These are phyloP conservation scores for Schizopygopsis malacanthus DNA, from an alignment of 2,797 vertebrate genomes.

Conservation along the genomic window DNA sequence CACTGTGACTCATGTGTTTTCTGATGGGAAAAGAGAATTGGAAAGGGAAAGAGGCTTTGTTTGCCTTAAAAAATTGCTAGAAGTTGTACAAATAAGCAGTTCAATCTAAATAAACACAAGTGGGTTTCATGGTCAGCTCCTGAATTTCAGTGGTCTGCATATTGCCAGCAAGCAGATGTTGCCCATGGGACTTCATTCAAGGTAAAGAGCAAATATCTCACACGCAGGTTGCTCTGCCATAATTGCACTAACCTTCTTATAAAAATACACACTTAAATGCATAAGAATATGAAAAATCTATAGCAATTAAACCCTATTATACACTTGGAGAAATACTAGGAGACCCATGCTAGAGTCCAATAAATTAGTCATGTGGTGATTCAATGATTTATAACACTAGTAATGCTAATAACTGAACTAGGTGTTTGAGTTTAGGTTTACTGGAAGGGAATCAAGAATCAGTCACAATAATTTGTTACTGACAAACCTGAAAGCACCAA, in stretches of 20 bases:
- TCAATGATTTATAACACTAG: constrained; percentile 29
- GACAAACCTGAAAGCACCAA: background rate
- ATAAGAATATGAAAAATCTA: constrained; percentile 19
- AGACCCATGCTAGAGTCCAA: constrained; percentile 51
- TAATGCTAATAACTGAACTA: background rate
- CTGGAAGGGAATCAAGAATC: background rate
- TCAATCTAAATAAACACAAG: constrained; percentile 55
- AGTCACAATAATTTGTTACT: background rate
- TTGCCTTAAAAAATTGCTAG: constrained; percentile 7
- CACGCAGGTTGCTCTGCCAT: constrained; percentile 31
- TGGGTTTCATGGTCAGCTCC: constrained; percentile 29
- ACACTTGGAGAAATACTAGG: constrained; percentile 65
- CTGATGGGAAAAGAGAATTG: constrained; percentile 59
- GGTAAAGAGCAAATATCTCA: constrained; percentile 29
- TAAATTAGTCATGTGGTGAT: constrained; percentile 4
- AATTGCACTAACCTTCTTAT: constrained; percentile 45
- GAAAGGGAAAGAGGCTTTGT: background rate
- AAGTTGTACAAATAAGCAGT: constrained; percentile 29
- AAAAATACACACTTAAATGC: constrained; percentile 63
- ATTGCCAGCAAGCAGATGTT: constrained; percentile 33
- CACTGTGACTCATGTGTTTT: constrained; percentile 56
- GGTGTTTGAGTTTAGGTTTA: constrained; percentile 11
- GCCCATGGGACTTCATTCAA: constrained; percentile 58
- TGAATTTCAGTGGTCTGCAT: constrained; percentile 7
- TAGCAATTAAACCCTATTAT: constrained; percentile 51